Conservation (phyloP, 2,113 vertebrate genomes). For the Sapajus apella region DNA sequence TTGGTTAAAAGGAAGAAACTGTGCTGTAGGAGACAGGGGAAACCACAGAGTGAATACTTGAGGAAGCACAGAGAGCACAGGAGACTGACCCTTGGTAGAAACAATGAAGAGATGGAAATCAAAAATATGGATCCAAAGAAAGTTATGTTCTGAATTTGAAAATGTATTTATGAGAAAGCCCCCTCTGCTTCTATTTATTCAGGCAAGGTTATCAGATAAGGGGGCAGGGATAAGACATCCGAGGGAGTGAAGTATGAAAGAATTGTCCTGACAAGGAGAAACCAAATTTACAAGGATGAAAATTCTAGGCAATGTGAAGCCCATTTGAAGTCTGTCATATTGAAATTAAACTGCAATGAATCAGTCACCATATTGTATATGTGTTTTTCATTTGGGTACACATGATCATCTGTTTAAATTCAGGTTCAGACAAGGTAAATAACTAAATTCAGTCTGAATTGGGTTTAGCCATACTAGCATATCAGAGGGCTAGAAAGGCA, state of each 20-base stretch:
- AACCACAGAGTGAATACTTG: background rate
- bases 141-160: background rate
- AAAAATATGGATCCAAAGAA: background rate
- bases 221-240: background rate
- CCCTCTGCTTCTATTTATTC: background rate
- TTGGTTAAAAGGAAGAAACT: background rate
- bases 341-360: background rate
- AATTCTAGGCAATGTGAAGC: background rate
- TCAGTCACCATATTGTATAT: background rate
- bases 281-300: background rate
- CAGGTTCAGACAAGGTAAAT: background rate
- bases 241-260: background rate
- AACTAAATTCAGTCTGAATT: background rate
- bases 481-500: background rate
- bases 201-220: background rate
- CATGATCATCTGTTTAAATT: background rate
- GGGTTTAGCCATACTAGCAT: background rate
- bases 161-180: background rate
- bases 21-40: background rate
- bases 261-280: background rate
- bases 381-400: background rate
- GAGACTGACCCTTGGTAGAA: background rate
- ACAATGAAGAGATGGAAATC: background rate
- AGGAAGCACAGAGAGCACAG: background rate
- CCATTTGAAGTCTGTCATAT: background rate